Base-by-base conservation (phyloP, 2,888 invertebrate genomes). In the Ormyrus rosae region DNA sequence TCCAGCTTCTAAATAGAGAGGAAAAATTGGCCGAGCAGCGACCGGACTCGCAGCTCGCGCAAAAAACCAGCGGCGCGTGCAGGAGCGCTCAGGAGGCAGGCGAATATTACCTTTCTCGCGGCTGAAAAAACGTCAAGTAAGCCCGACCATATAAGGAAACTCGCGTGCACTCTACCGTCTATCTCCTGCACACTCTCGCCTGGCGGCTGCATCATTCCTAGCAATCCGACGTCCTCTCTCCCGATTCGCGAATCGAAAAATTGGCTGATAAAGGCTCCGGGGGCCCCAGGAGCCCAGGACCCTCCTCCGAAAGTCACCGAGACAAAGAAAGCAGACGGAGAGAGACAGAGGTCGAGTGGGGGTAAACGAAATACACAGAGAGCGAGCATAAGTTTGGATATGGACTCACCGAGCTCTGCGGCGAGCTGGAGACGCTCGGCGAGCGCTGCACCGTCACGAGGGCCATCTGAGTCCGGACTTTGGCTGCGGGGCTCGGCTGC, bases 381-480 rank as follows among this genome's bases (percentile, higher is more conserved):
- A 48, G 65, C 9, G 13, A 13, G 63, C 8, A 63, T 34, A 55
- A 13, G 46, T 3, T 50, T 50, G 50, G 65, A 19, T 45, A 13
- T 0, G 84, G 85, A 92, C 93, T 92, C 88, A 93, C 93, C 89
- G 92, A 92, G 89, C 92, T 92, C 87, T 92, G 93, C 82, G 94
- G 94, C 85, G 93, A 93, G 91, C 93, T 94, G 91, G 93, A 93
- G 87, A 93, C 93, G 92, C 94, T 94, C 86, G 94, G 94, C 86
- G 94, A 94, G 89, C 95, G 93, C 90, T 94, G 94, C 89, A 95
- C 94, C 87, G 94, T 95, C 91, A 95, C 94, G 91, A 95, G 92
- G 90, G 95, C 94, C 95, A 95, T 94, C 55, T 48, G 63, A n/a
- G 60, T 55, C 58, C 61, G 53, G 72, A n/a, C 61, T 34, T 34